Conservation (phyloP, 2,888 invertebrate genomes). For the Eurois occulta region DNA sequence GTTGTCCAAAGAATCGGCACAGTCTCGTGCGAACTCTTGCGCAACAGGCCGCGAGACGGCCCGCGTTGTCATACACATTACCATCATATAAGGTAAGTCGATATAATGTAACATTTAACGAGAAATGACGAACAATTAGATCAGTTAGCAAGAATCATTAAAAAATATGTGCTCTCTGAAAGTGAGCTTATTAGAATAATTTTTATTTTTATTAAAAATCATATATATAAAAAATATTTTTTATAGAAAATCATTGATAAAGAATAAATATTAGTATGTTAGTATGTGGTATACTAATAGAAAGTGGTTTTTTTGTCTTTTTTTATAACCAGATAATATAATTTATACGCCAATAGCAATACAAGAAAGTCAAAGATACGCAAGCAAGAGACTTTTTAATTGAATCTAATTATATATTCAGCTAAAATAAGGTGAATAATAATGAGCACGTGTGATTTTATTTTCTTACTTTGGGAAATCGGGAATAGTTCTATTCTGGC, state of each 20-base stretch:
- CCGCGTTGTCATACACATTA: slow-evolving; percentile 54
- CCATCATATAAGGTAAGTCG: slow-evolving; percentile 68
- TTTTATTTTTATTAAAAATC: no score
- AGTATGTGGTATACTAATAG: no score
- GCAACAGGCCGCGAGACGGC: slow-evolving; percentile 82
- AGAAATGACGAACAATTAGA: not conserved
- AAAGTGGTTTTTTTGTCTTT: no score
- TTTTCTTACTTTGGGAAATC: not conserved
- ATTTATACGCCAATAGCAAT: not conserved
- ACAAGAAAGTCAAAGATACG: not conserved
- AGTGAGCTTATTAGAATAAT: not conserved
- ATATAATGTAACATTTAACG: slow-evolving; percentile 31
- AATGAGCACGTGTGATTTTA: not conserved
- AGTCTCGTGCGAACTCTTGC: slow-evolving; percentile 88
- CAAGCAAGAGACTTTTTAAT: not conserved
- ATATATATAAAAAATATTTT: no score
- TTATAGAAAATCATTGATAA: no score
- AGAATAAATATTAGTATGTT: no score
- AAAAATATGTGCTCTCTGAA: not conserved
- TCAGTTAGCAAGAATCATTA: not conserved
- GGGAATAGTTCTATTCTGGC: not conserved
- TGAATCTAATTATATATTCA: not conserved
- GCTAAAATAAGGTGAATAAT: not conserved
- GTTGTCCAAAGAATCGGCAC: slow-evolving; percentile 82
- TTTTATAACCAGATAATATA: not conserved